Base-by-base conservation (phyloP, 1,140 invertebrate genomes). In the Orius laevigatus region DNA sequence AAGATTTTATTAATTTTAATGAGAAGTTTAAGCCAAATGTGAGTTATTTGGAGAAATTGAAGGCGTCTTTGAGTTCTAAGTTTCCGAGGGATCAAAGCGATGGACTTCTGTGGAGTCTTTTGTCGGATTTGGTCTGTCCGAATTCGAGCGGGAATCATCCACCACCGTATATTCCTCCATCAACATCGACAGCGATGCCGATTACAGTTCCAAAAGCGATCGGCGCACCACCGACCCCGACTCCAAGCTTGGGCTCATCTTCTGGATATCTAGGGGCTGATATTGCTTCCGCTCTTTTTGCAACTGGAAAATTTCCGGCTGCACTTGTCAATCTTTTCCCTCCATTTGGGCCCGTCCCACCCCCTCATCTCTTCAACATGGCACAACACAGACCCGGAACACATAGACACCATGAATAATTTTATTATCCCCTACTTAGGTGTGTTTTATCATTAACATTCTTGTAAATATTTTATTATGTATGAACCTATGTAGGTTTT, bases 41-140 rank as follows among this genome's bases (percentile, higher is more conserved):
- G 6, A 79, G 78, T 0, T 86, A 78, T 62, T 70, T 86, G 36
- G 84, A 88, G 57, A 84, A 85, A 65, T 61, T 87, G 52, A 85
- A 84, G 60, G 52, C 53, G 6, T 55, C 59, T 32, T 45, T 60
- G 14, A 58, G 46, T 15, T 56, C 55, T 0, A 60, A 60, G 34
- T 59, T 60, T 35, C 59, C 59, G 6, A 49, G 57, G 16, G 58
- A 60, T 38, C 59, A 60, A 44, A 54, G 46, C 39, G 58, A 57
- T 38, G 57, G 55, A 10, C 50, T 53, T 2, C 46, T 60, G 1
- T 60, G 59, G 59, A 49, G 46, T 32, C 55, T 55, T 36, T 52
- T 60, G 12, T 51, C 54, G 33, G 56, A 60, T 20, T 38, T 60
- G 14, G 52, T 58, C 8, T 50, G 47, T 35, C 54, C 54, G 0